phyloP scores from a whole-genome alignment of 2,797 vertebrate species.

The Enteromius paludinosus region DNA sequence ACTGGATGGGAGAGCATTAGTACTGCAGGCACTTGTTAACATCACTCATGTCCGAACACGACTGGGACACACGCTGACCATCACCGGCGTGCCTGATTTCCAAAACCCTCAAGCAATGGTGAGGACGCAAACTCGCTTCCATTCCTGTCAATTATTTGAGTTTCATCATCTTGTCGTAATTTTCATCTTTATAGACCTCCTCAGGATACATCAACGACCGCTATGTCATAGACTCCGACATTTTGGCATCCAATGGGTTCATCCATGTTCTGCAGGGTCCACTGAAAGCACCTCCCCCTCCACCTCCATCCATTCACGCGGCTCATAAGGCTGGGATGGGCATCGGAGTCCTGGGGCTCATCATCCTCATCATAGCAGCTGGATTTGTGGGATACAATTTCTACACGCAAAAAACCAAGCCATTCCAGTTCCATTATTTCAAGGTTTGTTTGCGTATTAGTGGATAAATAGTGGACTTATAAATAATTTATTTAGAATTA shows the following conservation, averaged over 20 bases:
- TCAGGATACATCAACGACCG: conserved; percentile 84
- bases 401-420: conserved; percentile 80
- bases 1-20: conserved; percentile 72
- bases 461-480: not conserved
- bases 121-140: conserved; percentile 18
- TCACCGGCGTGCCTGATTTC: conserved; percentile 74
- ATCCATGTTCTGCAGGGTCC: conserved; percentile 90
- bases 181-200: conserved; percentile 68
- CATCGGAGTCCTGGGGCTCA: conserved; percentile 81
- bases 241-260: conserved; percentile 89
- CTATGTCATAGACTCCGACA: conserved; percentile 82
- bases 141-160: not conserved
- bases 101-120: conserved; percentile 72
- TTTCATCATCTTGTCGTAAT: not conserved
- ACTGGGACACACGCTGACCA: conserved; percentile 81
- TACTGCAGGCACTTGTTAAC: conserved; percentile 83
- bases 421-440: conserved; percentile 86
- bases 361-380: conserved; percentile 70
- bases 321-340: conserved; percentile 76
- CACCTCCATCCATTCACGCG: conserved; percentile 62
- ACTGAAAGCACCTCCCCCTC: conserved; percentile 81
- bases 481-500: not conserved
- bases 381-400: conserved; percentile 82
- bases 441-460: conserved; percentile 72
- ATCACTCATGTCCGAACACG: conserved; percentile 81